These are phyloP conservation scores for Pararge aegeria DNA, from an alignment of 1,140 invertebrate species.

Conservation along the genomic window DNA sequence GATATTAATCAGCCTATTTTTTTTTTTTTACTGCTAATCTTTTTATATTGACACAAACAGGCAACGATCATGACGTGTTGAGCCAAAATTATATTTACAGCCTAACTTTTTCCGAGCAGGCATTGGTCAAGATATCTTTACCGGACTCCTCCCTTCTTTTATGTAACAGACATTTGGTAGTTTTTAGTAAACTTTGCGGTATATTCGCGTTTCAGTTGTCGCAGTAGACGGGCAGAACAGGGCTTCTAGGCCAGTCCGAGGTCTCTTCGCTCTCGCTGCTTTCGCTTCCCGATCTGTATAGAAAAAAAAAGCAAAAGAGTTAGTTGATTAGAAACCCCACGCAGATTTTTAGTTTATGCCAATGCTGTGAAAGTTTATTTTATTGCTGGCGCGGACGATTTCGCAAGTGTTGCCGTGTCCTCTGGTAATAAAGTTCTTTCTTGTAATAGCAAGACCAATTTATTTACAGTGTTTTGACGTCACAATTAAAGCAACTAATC, in stretches of 20 bases:
- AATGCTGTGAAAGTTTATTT: no score
- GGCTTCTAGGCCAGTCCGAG: conserved; percentile 81
- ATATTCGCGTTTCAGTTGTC: conserved; percentile 41
- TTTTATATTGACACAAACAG: not conserved
- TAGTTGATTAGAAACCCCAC: no score
- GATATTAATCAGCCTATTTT: not conserved
- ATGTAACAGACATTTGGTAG: not conserved
- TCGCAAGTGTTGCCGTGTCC: no score
- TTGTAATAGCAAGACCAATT: no score
- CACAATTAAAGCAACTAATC: no score
- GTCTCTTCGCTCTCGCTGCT: conserved; percentile 79
- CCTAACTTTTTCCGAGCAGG: no score
- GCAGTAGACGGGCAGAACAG: conserved; percentile 80
- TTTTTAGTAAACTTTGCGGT: not conserved
- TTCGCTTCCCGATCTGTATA: conserved; percentile 80
- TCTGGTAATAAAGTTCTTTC: no score
- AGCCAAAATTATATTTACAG: not conserved
- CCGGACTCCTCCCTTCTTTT: not conserved
- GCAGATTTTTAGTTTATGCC: no score
- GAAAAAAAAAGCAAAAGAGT: no score
- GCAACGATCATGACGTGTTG: not conserved
- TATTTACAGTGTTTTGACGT: no score
- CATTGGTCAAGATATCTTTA: not conserved
- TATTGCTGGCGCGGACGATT: no score
- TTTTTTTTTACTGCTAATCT: not conserved